Evolutionary conservation across 2,888 invertebrate species (phyloP).

Genomic region (Phengaris arion): DNA sequence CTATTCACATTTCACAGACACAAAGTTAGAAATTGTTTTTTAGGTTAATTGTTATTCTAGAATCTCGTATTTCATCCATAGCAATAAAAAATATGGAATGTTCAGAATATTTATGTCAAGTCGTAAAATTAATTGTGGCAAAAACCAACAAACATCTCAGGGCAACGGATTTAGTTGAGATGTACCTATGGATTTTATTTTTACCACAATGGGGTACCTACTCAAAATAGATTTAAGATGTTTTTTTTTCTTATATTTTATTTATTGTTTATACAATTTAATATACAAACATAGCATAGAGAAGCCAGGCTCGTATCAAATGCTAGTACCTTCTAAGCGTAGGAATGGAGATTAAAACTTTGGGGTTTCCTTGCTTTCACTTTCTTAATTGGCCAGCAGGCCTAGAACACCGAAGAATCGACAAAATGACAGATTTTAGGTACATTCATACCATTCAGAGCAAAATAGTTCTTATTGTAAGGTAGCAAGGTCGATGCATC

Average conservation of each 20-base stretch:
- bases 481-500: too few species aligned
- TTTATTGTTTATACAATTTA: too few species aligned
- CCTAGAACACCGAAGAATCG: too few species aligned
- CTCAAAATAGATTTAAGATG: background rate
- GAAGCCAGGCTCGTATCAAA: too few species aligned
- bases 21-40: too few species aligned
- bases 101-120: background rate
- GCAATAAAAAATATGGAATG: background rate
- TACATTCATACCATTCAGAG: too few species aligned
- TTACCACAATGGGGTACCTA: background rate
- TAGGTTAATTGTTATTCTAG: background rate
- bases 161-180: background rate
- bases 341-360: background rate
- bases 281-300: too few species aligned
- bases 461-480: too few species aligned
- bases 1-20: too few species aligned
- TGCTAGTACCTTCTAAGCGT: too few species aligned
- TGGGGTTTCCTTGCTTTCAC: background rate
- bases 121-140: slow-evolving; percentile 8
- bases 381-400: background rate
- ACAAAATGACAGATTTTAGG: too few species aligned
- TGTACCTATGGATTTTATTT: background rate
- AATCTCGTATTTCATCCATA: background rate
- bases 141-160: background rate
- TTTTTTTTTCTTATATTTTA: too few species aligned